A percentile compares a stretch with the other conserved stretches of the same genome.
Evolutionary conservation across 2,113 vertebrate genomes (phyloP).

Genomic region (Lamprologus sp.): DNA sequence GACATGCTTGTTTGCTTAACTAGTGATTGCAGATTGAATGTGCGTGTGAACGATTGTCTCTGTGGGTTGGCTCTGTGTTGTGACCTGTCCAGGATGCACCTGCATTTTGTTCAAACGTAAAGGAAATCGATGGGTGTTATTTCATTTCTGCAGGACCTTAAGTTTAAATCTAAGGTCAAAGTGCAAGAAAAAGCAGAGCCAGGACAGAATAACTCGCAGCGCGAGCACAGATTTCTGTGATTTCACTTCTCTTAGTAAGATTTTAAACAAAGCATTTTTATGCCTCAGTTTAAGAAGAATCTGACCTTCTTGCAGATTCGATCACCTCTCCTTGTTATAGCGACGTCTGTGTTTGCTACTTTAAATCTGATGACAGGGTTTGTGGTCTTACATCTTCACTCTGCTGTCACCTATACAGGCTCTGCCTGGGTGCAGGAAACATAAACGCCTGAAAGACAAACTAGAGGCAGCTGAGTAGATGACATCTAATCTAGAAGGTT

Average conservation of each 20-base stretch:
- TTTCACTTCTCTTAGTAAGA: neutral
- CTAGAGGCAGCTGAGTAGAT: neutral
- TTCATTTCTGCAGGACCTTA: neutral
- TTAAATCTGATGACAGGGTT: neutral
- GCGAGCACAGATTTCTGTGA: neutral
- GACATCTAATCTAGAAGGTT: neutral
- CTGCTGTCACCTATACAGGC: neutral
- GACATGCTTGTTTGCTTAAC: neutral
- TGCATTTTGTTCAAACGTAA: neutral
- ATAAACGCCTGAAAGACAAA: neutral
- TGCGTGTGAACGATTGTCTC: neutral
- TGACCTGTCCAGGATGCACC: neutral
- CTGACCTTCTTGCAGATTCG: neutral
- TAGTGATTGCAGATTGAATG: neutral
- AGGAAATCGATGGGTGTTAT: neutral
- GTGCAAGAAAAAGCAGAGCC: neutral
- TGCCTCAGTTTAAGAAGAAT: neutral
- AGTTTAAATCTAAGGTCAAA: neutral
- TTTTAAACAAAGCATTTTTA: neutral
- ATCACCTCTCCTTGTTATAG: neutral
- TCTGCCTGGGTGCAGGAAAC: neutral
- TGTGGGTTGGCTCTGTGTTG: neutral
- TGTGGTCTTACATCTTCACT: neutral
- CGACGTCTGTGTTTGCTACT: neutral
- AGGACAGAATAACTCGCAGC: neutral